Conservation (phyloP, 1,140 invertebrate genomes). For the Hyles vespertilio region DNA sequence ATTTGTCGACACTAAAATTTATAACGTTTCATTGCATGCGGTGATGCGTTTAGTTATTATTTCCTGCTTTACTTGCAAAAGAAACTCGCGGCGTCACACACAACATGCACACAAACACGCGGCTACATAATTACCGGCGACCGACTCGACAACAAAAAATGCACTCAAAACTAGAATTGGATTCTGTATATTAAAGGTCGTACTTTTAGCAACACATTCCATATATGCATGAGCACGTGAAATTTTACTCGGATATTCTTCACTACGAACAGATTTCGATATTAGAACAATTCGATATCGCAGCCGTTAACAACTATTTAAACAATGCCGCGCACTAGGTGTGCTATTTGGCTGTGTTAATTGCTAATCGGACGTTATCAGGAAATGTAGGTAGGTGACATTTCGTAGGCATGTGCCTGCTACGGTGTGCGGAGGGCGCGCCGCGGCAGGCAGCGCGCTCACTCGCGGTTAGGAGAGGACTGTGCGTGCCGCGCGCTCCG, state of each 20-base stretch:
- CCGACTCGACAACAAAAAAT: conserved; percentile 29
- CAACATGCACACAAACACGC: conserved; percentile 40
- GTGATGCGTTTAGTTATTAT: conserved; percentile 32
- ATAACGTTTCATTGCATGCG: conserved; percentile 27
- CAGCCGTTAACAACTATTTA: conserved; percentile 20
- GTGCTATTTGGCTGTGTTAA: conserved; percentile 49
- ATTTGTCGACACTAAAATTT: conserved; percentile 33
- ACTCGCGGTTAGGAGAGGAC: conserved; percentile 64
- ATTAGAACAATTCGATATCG: conserved; percentile 18
- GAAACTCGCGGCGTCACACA: conserved; percentile 32
- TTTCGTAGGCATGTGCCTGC: conserved; percentile 60
- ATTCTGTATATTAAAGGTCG: conserved; percentile 41
- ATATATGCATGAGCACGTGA: conserved; percentile 38
- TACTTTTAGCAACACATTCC: conserved; percentile 64
- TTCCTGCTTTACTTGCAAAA: conserved; percentile 46
- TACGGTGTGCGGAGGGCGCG: conserved; percentile 51
- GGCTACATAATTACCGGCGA: conserved; percentile 41
- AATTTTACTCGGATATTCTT: conserved; percentile 41
- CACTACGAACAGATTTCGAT: conserved; percentile 29
- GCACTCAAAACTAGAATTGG: conserved; percentile 38
- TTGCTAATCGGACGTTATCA: conserved; percentile 55
- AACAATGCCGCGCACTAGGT: conserved; percentile 32
- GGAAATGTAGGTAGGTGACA: conserved; percentile 52
- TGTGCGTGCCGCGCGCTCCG: conserved; percentile 38
- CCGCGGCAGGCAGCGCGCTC: conserved; percentile 66